phyloP scores from a whole-genome alignment of 2,113 vertebrate species.

The Okapia johnstoni region DNA sequence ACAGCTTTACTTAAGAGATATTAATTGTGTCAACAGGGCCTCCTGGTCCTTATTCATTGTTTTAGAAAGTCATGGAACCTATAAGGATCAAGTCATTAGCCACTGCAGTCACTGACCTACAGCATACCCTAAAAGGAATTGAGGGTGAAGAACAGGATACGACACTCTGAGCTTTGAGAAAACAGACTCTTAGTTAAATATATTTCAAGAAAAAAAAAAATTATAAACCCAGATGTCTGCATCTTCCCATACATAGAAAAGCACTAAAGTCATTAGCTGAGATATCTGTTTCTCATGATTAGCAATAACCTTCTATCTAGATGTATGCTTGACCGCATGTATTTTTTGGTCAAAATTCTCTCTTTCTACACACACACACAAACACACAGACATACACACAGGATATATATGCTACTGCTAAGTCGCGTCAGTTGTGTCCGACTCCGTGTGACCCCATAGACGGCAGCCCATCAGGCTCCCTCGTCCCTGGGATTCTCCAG shows the following conservation, averaged over 20 bases:
- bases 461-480: too few species aligned
- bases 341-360: not conserved
- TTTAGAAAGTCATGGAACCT: not conserved
- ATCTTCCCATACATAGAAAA: not conserved
- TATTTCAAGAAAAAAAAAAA: not conserved
- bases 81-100: not conserved
- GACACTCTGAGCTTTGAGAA: not conserved
- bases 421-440: too few species aligned
- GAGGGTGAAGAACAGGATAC: not conserved
- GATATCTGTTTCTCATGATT: not conserved
- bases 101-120: not conserved
- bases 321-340: not conserved
- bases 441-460: too few species aligned
- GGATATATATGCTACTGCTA: too few species aligned
- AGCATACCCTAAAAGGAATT: not conserved
- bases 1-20: not conserved
- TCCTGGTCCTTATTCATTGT: not conserved
- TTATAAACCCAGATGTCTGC: not conserved
- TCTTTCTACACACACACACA: not conserved
- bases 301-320: not conserved
- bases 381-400: too few species aligned
- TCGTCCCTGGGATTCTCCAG: too few species aligned
- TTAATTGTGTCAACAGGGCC: not conserved
- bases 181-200: not conserved
- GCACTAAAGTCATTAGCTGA: not conserved